phyloP scores from a whole-genome alignment of 2,113 vertebrate species.

The Heterotis niloticus region DNA sequence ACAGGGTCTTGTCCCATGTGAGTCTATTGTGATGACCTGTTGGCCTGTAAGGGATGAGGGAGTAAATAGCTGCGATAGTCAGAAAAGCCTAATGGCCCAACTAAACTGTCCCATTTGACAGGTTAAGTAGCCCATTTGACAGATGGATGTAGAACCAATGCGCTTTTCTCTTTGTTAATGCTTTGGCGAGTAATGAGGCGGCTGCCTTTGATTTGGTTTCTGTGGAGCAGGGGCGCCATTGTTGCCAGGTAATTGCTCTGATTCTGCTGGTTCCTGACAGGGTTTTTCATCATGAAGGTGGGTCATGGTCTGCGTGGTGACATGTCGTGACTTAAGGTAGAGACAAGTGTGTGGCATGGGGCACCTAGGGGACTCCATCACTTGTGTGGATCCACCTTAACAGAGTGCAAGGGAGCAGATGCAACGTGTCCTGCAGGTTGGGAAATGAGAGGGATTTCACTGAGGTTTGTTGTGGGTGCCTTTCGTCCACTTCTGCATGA shows the following conservation, averaged over 20 bases:
- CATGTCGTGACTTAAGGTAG: conserved; percentile 2
- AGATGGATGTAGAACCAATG: conserved; percentile 20
- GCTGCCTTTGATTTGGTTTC: conserved; percentile 14
- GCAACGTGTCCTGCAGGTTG: neutral
- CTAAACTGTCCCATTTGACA: conserved; percentile 26
- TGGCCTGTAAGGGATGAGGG: conserved; percentile 10
- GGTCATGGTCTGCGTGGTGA: neutral
- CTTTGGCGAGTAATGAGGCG: conserved; percentile 11
- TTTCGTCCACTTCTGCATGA: neutral
- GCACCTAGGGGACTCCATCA: neutral
- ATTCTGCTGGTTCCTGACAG: conserved; percentile 9
- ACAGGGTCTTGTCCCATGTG: neutral
- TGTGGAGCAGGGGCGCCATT: neutral
- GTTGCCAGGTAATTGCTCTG: conserved; percentile 19
- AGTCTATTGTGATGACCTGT: neutral
- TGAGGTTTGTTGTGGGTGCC: neutral
- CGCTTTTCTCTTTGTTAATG: conserved; percentile 15
- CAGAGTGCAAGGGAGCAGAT: neutral
- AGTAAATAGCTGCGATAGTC: conserved; percentile 24
- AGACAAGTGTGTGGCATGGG: neutral
- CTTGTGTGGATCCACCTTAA: neutral
- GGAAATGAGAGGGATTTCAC: too few relatives aligned
- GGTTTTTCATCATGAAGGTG: neutral
- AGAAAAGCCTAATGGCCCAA: conserved; percentile 23
- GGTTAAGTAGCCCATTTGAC: conserved; percentile 25